These are phyloP conservation scores for Gobius niger DNA, from an alignment of 2,113 vertebrate genomes.

Conservation along the genomic window DNA sequence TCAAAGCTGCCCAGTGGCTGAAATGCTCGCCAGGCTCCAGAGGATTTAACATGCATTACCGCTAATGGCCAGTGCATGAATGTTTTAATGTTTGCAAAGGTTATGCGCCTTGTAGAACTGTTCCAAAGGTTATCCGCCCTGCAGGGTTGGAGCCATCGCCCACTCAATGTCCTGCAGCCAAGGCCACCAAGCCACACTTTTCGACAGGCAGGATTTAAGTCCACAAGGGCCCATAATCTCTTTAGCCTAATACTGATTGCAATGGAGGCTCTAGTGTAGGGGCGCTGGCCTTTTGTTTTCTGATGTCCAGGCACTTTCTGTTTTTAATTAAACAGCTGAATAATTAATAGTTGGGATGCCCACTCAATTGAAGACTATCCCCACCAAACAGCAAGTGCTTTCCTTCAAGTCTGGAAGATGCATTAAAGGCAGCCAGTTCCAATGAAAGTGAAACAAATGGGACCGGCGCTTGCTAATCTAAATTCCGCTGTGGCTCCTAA, in stretches of 20 bases:
- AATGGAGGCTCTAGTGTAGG: slow-evolving; percentile 1
- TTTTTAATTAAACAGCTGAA: slow-evolving; percentile 27
- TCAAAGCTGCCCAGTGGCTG: slow-evolving; percentile 38
- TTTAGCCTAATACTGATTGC: slow-evolving; percentile 25
- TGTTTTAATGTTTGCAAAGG: slow-evolving; percentile 62
- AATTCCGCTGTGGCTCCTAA: slow-evolving; percentile 5
- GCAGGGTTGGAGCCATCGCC: slow-evolving; percentile 38
- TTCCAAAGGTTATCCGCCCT: slow-evolving; percentile 57
- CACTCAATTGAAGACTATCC: not conserved
- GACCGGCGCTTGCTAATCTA: slow-evolving; percentile 3
- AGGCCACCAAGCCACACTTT: slow-evolving; percentile 20
- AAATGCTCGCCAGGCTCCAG: slow-evolving; percentile 33
- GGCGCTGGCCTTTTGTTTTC: not conserved
- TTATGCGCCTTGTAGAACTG: slow-evolving; percentile 58
- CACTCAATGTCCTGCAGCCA: slow-evolving; percentile 28
- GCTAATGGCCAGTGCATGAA: slow-evolving; percentile 57
- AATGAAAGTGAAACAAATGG: slow-evolving; percentile 8
- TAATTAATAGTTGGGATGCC: slow-evolving; percentile 4
- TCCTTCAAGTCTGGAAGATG: not conserved
- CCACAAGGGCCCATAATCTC: slow-evolving; percentile 9
- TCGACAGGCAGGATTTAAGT: slow-evolving; percentile 33
- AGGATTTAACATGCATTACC: slow-evolving; percentile 57
- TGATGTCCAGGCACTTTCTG: slow-evolving; percentile 9
- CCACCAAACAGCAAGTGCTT: slow-evolving; percentile 3
- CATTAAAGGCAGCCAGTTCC: not conserved